Evolutionary conservation across 1,140 invertebrate species (phyloP).

Genomic region (Hypsibius dujardini): DNA sequence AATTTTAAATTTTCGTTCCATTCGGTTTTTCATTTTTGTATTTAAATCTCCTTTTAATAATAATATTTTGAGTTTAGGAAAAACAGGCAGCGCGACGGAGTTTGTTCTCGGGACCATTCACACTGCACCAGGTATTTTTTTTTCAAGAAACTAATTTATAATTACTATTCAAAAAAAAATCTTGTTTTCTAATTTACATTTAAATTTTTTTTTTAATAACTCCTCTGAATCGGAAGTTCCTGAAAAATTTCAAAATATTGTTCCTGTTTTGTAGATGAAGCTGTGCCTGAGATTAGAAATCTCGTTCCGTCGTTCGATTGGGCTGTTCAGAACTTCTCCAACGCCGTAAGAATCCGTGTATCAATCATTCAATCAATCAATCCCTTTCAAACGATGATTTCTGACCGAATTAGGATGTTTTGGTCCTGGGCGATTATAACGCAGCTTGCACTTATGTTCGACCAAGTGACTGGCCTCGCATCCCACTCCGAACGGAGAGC

Average conservation of each 20-base stretch:
- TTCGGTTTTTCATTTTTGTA: not conserved
- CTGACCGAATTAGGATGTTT: constrained; percentile 27
- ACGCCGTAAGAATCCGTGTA: not conserved
- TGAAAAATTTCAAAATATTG: not conserved
- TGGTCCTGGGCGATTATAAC: constrained; percentile 33
- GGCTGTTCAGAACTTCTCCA: not conserved
- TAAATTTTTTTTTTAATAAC: not conserved
- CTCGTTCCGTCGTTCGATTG: not conserved
- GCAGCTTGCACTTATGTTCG: constrained; percentile 32
- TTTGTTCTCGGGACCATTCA: constrained; percentile 2
- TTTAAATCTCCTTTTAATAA: too few species aligned
- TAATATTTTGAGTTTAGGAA: too few species aligned
- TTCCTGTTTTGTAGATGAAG: not conserved
- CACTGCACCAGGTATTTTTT: not conserved
- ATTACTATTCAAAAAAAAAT: not conserved
- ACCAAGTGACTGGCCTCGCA: constrained; percentile 26
- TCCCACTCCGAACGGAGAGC: constrained; percentile 27
- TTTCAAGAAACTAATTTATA: not conserved
- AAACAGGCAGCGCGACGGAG: not conserved
- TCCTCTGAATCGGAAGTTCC: not conserved
- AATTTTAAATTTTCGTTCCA: not conserved
- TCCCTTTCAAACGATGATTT: not conserved
- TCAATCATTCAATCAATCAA: not conserved
- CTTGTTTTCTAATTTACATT: not conserved
- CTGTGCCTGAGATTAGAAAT: not conserved